These are phyloP conservation scores for Triplophysa yarkandensis DNA, from an alignment of 2,797 vertebrate species.

Conservation along the genomic window DNA sequence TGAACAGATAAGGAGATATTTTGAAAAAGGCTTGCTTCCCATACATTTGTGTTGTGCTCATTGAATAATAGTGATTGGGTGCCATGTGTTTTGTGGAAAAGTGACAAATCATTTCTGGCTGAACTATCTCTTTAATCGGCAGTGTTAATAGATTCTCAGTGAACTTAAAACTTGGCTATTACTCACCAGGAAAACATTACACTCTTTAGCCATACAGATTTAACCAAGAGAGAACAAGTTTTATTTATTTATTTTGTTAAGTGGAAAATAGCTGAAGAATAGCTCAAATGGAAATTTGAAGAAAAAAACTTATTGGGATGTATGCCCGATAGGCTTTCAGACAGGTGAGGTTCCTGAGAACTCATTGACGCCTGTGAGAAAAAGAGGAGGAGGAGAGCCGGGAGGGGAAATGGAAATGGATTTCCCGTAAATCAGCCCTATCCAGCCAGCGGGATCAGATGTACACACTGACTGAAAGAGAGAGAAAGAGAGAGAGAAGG, in stretches of 20 bases:
- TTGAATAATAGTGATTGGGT: no score
- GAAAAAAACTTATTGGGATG: constrained; percentile 30
- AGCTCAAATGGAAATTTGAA: background rate
- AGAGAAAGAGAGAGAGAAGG: constrained; percentile 37
- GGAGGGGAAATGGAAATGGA: constrained; percentile 74
- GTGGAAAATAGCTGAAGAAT: background rate
- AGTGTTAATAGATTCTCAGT: background rate
- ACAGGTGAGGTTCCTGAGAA: constrained; percentile 28
- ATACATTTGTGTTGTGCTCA: no score
- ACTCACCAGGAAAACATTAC: background rate
- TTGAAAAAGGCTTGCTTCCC: no score
- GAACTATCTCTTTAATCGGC: no score
- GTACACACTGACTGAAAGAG: constrained; percentile 9
- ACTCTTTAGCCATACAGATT: background rate
- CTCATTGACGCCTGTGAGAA: constrained; percentile 37
- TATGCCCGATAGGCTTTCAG: constrained; percentile 4
- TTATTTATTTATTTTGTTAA: no score
- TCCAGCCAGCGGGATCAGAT: constrained; percentile 61
- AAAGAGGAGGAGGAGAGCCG: constrained; percentile 39
- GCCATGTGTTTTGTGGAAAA: no score
- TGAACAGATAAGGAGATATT: no score
- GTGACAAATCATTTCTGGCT: no score
- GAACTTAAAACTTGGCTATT: background rate
- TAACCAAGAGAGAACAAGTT: background rate
- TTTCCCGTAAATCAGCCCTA: constrained; percentile 78